Percentiles rank a stretch among this genome's conserved stretches.
These are phyloP conservation scores for Neodiprion lecontei DNA, from an alignment of 1,140 invertebrate genomes.

Conservation along the genomic window DNA sequence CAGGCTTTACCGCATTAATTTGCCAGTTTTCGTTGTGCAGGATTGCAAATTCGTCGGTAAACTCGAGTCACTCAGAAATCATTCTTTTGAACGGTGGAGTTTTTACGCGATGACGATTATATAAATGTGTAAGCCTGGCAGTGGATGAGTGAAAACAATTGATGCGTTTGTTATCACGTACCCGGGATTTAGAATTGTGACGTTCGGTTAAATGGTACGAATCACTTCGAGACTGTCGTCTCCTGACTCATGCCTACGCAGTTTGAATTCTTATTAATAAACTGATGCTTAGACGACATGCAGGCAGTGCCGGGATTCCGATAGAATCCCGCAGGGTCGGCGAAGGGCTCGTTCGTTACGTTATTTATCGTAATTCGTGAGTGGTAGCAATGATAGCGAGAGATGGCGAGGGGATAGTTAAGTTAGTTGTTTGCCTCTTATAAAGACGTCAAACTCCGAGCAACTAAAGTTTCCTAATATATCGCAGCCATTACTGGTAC, in stretches of 20 bases:
- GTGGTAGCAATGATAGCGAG: slow-evolving; percentile 35
- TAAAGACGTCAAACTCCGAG: slow-evolving; percentile 52
- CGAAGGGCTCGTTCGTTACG: background rate
- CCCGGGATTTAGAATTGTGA: too few species aligned
- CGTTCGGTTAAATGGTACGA: too few species aligned
- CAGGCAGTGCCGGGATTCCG: slow-evolving; percentile 3
- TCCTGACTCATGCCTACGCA: too few species aligned
- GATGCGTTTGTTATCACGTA: too few species aligned
- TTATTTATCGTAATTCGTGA: slow-evolving; percentile 33
- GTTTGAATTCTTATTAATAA: too few species aligned
- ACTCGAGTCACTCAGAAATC: too few species aligned
- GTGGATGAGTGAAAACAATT: too few species aligned
- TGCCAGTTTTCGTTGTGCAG: too few species aligned
- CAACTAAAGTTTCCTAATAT: slow-evolving; percentile 55
- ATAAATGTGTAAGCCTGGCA: background rate
- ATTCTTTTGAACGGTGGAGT: too few species aligned
- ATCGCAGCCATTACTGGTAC: slow-evolving; percentile 52
- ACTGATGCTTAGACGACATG: background rate
- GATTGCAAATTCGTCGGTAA: too few species aligned
- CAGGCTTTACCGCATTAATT: too few species aligned
- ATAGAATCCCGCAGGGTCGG: background rate
- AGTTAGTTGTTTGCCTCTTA: slow-evolving; percentile 45
- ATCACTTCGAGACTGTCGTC: too few species aligned
- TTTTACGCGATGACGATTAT: background rate
- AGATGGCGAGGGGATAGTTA: slow-evolving; percentile 13